Conservation (phyloP, 2,113 vertebrate genomes). For the Syrmaticus mikado region DNA sequence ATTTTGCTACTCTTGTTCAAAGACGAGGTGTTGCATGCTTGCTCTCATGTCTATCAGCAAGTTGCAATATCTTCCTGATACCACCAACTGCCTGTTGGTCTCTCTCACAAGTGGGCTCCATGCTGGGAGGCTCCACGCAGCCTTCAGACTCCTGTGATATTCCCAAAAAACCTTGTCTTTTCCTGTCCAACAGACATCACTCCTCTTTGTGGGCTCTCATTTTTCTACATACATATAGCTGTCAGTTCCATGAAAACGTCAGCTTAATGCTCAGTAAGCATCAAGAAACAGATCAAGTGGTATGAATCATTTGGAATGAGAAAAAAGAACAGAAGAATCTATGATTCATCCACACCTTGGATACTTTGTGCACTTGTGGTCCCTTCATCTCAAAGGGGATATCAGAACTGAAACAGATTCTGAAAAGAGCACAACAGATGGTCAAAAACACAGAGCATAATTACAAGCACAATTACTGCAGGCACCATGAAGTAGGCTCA, state of each 20-base stretch:
- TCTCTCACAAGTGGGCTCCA: neutral
- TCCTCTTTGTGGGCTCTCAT: neutral
- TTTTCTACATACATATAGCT: slow-evolving; percentile 27
- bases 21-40: neutral
- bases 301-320: slow-evolving; percentile 58
- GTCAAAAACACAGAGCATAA: slow-evolving; percentile 55
- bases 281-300: slow-evolving; percentile 50
- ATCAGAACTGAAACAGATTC: slow-evolving; percentile 59
- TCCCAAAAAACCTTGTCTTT: neutral
- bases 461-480: slow-evolving; percentile 54
- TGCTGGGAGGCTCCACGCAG: neutral
- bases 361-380: slow-evolving; percentile 17
- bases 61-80: neutral
- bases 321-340: slow-evolving; percentile 40
- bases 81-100: neutral
- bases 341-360: slow-evolving; percentile 67
- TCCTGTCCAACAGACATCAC: neutral
- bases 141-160: neutral
- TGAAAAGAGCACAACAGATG: slow-evolving; percentile 68
- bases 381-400: slow-evolving; percentile 60
- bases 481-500: slow-evolving; percentile 45
- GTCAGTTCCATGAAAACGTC: slow-evolving; percentile 50
- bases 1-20: neutral
- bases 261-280: slow-evolving; percentile 32
- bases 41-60: neutral